Base-by-base conservation (phyloP, 2,113 vertebrate genomes). In the Podilymbus podiceps region DNA sequence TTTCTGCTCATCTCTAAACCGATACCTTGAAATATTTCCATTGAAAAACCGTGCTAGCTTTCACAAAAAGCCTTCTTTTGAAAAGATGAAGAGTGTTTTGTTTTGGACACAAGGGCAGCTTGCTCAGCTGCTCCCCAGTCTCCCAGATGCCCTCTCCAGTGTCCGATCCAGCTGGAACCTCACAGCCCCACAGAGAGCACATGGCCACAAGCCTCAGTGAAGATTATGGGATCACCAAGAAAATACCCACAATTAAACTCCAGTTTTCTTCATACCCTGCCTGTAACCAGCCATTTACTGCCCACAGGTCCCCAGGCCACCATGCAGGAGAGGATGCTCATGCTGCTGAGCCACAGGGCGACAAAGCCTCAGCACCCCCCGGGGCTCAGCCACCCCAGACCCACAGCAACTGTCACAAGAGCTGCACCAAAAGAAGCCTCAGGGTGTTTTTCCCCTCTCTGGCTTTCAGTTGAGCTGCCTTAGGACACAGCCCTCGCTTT, bases 251-350 rank as follows among this genome's bases (percentile, higher is more conserved):
- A 72, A 60, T 31, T 44, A 50, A 60, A 35, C 33, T 52, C 47
- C 28, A 2, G 4, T 40, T 82, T 77, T 50, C 71, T 77, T 68
- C 38, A 21, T 4, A 40, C 8, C 20, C 28, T 72, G 46, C 31
- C 69, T 44, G 31, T 27, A 35, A 31, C 14, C 46, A 55, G 74
- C 0, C 0, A 15, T 50, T 67, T 76, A n/a, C 75, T 85, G 63
- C 75, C 55, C 2, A 0, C 49, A 53, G 52, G 15, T 14, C 12
- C 35, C 24, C 1, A 0, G 30, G 12, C 25, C 60, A 69, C 66
- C 55, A 7, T 1, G 15, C 28, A 25, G 55, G 10, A 15, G 35
- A 49, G n/a, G 27, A 23, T 33, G 9, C 23, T 64, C 2, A 0
- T 21, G 30, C 38, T 60, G 22, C 44, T 44, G 27, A 77, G 42